Percentiles rank a stretch among this genome's conserved stretches.
Evolutionary conservation across 2,888 invertebrate genomes (phyloP).

Genomic region (Neocrepidodera transversa): DNA sequence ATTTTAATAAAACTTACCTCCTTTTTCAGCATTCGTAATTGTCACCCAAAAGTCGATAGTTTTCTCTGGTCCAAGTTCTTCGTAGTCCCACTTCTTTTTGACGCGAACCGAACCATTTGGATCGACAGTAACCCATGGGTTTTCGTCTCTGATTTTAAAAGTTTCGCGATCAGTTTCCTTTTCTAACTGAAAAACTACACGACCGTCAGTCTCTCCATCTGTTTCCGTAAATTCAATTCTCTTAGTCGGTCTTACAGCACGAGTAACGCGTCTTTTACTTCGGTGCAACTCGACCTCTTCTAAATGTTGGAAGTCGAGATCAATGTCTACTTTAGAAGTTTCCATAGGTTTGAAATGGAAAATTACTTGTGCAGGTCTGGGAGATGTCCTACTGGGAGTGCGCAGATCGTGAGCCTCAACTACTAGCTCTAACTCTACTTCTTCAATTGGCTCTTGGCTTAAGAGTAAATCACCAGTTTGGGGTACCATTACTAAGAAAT

Average conservation of each 20-base stretch:
- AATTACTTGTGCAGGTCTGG: conserved; percentile 76
- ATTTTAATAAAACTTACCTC: conserved; percentile 79
- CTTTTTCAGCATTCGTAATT: conserved; percentile 87
- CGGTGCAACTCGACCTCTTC: conserved; percentile 67
- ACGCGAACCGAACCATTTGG: conserved; percentile 91
- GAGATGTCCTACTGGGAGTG: conserved; percentile 73
- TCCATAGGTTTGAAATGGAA: conserved; percentile 73
- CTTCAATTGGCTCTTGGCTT: conserved; percentile 76
- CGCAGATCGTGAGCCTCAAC: conserved; percentile 86
- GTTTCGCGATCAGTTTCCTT: conserved; percentile 92
- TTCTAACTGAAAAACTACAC: conserved; percentile 87
- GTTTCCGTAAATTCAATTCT: conserved; percentile 90
- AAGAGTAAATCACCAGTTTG: conserved; percentile 85
- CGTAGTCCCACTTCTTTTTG: conserved; percentile 97
- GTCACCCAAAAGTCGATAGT: conserved; percentile 97
- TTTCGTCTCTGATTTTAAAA: conserved; percentile 92
- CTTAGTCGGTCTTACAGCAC: conserved; percentile 94
- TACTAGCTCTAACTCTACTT: conserved; percentile 68
- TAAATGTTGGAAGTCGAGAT: conserved; percentile 64
- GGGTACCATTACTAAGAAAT: conserved; percentile 87
- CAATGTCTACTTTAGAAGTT: conserved; percentile 64
- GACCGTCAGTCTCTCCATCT: conserved; percentile 87
- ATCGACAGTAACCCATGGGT: conserved; percentile 93
- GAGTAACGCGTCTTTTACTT: conserved; percentile 80
- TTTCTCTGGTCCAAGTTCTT: conserved; percentile 91